Evolutionary conservation across 1,140 invertebrate genomes (phyloP).

Genomic region (Drosophila kurseongensis): DNA sequence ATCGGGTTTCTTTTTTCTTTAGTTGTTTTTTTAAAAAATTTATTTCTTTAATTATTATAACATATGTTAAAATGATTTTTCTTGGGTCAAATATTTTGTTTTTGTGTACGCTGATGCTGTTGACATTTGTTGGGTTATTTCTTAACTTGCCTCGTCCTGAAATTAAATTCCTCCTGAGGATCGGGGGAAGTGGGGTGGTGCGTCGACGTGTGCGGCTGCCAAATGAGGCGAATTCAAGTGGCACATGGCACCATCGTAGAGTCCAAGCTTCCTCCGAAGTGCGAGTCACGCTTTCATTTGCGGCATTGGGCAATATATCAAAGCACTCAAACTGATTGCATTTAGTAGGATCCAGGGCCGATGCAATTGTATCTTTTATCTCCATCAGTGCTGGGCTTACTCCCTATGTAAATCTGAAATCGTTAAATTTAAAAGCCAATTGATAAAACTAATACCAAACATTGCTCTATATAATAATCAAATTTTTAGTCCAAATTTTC

Average conservation of each 20-base stretch:
- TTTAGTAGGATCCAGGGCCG: conserved; percentile 49
- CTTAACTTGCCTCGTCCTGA: conserved; percentile 72
- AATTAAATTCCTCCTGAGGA: conserved; percentile 49
- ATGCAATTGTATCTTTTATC: conserved; percentile 1
- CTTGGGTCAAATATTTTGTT: neutral
- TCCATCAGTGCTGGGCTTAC: neutral
- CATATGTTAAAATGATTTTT: no score
- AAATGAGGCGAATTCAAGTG: conserved; percentile 64
- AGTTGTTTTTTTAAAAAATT: no score
- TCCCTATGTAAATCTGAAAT: neutral
- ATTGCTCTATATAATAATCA: no score
- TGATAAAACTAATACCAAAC: no score
- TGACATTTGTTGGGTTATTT: conserved; percentile 73
- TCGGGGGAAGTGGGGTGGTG: conserved; percentile 9
- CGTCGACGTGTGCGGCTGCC: conserved; percentile 60
- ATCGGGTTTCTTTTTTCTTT: no score
- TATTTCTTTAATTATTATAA: no score
- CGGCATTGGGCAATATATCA: conserved; percentile 65
- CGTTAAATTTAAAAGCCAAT: no score
- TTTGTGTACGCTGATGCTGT: conserved; percentile 33
- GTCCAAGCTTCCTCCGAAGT: conserved; percentile 18
- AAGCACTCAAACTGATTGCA: conserved; percentile 74
- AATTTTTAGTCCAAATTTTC: no score
- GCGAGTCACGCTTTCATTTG: conserved; percentile 50
- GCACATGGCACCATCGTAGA: conserved; percentile 38